phyloP scores from a whole-genome alignment of 1,140 invertebrate species.

The Bicyclus anynana region DNA sequence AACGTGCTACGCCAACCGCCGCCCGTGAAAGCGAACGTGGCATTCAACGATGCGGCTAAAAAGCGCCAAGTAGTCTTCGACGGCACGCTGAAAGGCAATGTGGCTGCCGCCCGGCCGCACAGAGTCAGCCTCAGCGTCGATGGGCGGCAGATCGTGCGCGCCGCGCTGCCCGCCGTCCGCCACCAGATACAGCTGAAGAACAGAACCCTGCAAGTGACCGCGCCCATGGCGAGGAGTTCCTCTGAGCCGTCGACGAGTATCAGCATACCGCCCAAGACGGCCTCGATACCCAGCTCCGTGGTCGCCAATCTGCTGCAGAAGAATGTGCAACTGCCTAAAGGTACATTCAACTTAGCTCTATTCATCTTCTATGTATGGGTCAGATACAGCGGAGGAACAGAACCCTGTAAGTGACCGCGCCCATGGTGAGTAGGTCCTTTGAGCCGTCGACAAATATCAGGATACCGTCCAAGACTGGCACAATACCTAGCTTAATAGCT shows the following conservation, averaged over 20 bases:
- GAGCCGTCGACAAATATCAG: conserved; percentile 45
- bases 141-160: conserved; percentile 44
- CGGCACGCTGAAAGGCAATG: conserved; percentile 39
- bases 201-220: conserved; percentile 37
- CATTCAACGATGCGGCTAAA: conserved; percentile 44
- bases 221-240: conserved; percentile 22
- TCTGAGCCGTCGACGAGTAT: conserved; percentile 45
- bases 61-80: conserved; percentile 47
- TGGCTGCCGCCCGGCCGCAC: conserved; percentile 37
- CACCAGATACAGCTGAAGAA: conserved; percentile 61
- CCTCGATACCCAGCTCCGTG: conserved; percentile 49
- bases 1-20: conserved; percentile 57
- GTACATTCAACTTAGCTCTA: background rate
- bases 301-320: conserved; percentile 63
- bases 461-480: conserved; percentile 40
- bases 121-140: conserved; percentile 45
- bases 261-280: conserved; percentile 38
- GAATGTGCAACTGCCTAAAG: conserved; percentile 44
- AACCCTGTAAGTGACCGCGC: conserved; percentile 37
- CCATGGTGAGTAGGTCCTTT: conserved; percentile 21
- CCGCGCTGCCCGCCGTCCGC: conserved; percentile 39
- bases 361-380: too few species aligned
- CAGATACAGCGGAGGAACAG: conserved; percentile 50
- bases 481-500: conserved; percentile 48
- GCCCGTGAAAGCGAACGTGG: conserved; percentile 37